A percentile compares a stretch with the other conserved stretches of the same genome.
phyloP scores from a whole-genome alignment of 2,797 vertebrate species.

The Pampus argenteus region DNA sequence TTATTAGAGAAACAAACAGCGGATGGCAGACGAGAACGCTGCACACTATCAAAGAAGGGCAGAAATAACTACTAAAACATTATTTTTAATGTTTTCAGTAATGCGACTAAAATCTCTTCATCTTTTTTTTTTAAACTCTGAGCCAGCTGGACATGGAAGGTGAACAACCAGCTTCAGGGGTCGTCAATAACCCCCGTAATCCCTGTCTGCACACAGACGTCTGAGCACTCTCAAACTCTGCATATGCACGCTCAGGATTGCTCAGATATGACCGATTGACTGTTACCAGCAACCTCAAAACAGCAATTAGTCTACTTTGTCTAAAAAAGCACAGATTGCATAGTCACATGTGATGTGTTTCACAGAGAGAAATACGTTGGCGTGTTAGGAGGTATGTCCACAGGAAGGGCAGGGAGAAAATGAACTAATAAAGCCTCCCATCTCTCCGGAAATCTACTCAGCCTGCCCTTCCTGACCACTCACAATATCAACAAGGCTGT shows the following conservation, averaged over 20 bases:
- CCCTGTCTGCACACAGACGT: neutral
- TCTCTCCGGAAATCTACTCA: slow-evolving; percentile 79
- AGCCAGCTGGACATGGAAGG: slow-evolving; percentile 16
- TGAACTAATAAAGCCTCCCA: slow-evolving; percentile 67
- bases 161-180: slow-evolving; percentile 22
- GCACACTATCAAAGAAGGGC: slow-evolving; percentile 15
- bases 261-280: slow-evolving; percentile 26
- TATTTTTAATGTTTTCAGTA: slow-evolving; percentile 16
- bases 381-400: slow-evolving; percentile 36
- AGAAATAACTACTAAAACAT: slow-evolving; percentile 44
- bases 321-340: slow-evolving; percentile 12
- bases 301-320: neutral
- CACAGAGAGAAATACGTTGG: neutral
- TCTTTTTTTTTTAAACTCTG: slow-evolving; percentile 9
- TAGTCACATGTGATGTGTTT: slow-evolving; percentile 12
- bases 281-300: slow-evolving; percentile 13
- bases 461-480: slow-evolving; percentile 80
- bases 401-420: slow-evolving; percentile 82
- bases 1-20: slow-evolving; percentile 40
- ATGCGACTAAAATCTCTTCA: slow-evolving; percentile 25
- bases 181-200: slow-evolving; percentile 24
- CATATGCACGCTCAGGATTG: neutral
- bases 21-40: slow-evolving; percentile 13
- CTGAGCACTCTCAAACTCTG: neutral
- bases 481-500: slow-evolving; percentile 73